Conservation (phyloP, 2,888 invertebrate species). For the Entomobrya proxima region DNA sequence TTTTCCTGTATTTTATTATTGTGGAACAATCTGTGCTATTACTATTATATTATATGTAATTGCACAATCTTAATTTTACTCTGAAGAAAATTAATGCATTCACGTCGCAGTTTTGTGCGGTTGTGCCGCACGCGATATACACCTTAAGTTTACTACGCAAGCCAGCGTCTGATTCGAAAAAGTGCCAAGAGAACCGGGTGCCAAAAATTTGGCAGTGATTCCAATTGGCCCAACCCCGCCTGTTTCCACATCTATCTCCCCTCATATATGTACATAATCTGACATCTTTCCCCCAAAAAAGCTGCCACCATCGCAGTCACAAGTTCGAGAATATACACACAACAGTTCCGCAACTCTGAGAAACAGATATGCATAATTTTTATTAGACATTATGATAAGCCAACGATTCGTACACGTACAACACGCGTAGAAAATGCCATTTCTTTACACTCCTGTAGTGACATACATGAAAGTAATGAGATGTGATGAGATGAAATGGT, state of each 20-base stretch:
- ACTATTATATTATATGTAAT: slow-evolving; percentile 14
- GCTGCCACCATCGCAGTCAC: neutral
- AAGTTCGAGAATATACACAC: neutral
- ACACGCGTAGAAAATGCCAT: neutral
- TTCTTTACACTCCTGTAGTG: neutral
- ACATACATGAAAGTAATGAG: neutral
- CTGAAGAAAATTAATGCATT: slow-evolving; percentile 26
- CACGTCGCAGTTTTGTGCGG: neutral
- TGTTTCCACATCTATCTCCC: slow-evolving; percentile 69
- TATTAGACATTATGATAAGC: slow-evolving; percentile 16
- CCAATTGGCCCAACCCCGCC: slow-evolving; percentile 71
- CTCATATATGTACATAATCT: neutral
- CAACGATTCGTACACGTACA: neutral
- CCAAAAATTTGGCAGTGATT: slow-evolving; percentile 72
- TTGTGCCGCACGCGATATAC: slow-evolving; percentile 3
- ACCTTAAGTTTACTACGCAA: slow-evolving; percentile 29
- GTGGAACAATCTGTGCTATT: neutral
- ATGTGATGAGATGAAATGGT: neutral
- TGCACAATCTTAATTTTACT: slow-evolving; percentile 15
- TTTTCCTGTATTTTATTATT: slow-evolving; percentile 35
- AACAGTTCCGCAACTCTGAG: neutral
- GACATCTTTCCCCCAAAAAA: slow-evolving; percentile 30
- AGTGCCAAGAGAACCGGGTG: slow-evolving; percentile 70
- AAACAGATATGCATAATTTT: slow-evolving; percentile 36
- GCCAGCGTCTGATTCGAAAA: slow-evolving; percentile 52